Evolutionary conservation across 2,113 vertebrate species (phyloP).

Genomic region (Rhizomys pruinosus): DNA sequence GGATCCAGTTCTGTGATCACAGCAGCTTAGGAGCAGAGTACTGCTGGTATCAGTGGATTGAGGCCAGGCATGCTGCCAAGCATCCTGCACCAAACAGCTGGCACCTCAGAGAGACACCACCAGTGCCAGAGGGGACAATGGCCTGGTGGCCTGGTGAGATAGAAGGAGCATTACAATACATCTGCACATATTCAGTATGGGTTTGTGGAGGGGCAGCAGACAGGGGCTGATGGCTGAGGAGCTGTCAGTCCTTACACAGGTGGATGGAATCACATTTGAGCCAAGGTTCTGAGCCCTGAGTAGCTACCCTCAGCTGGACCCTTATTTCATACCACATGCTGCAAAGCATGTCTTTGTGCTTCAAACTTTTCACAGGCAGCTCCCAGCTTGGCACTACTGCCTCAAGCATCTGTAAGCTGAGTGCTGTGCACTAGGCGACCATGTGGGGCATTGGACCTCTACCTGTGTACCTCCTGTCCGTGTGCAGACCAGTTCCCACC

Average conservation of each 20-base stretch:
- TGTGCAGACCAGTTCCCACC: not conserved
- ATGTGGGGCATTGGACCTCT: not conserved
- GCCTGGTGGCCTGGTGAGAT: too few species aligned
- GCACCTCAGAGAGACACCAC: rapidly evolving
- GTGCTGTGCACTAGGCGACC: not conserved
- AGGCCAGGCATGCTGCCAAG: not conserved
- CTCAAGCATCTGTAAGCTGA: not conserved
- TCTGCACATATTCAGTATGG: too few species aligned
- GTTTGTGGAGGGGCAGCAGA: too few species aligned
- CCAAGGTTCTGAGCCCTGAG: not conserved
- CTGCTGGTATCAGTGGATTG: not conserved
- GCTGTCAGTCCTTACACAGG: not conserved
- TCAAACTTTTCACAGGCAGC: not conserved
- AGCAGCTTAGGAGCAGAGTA: not conserved
- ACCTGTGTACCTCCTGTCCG: not conserved
- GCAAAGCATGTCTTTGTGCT: not conserved
- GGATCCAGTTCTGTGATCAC: not conserved
- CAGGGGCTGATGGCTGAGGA: not conserved
- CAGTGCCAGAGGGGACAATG: not conserved
- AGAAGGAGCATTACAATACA: too few species aligned
- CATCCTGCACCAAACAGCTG: rapidly evolving
- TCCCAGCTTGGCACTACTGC: not conserved
- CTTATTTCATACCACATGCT: not conserved
- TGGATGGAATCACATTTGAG: not conserved
- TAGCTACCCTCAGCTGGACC: rapidly evolving